These are phyloP conservation scores for Enteromius thamalakanensis DNA, from an alignment of 2,797 vertebrate species.

Conservation along the genomic window DNA sequence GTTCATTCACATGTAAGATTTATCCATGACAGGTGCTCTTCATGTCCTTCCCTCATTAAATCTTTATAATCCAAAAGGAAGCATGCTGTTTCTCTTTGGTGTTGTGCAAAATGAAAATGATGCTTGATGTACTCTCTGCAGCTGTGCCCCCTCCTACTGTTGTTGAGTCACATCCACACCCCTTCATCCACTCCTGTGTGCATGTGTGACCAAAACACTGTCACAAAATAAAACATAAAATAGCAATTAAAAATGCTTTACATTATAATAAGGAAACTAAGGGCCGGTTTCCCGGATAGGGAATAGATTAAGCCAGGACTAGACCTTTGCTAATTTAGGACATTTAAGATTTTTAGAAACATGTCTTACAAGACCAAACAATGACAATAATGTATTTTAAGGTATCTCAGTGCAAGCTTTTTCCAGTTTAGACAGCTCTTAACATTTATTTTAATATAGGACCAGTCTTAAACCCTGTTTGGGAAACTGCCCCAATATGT, in stretches of 20 bases:
- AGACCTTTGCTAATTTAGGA: too few species aligned
- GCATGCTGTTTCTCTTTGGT: slow-evolving; percentile 18
- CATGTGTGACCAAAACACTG: neutral
- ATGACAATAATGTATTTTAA: too few species aligned
- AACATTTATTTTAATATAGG: too few species aligned
- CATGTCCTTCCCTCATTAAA: slow-evolving; percentile 5
- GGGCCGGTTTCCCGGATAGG: too few species aligned
- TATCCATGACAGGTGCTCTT: slow-evolving; percentile 10
- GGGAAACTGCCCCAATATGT: neutral
- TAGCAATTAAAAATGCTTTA: neutral
- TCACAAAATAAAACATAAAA: neutral
- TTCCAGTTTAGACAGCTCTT: too few species aligned
- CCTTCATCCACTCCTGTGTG: slow-evolving; percentile 61
- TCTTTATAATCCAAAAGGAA: neutral
- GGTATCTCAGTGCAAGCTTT: too few species aligned
- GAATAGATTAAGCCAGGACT: too few species aligned
- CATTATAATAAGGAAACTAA: neutral
- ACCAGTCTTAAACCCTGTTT: too few species aligned
- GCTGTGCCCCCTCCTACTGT: slow-evolving; percentile 54
- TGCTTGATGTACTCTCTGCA: slow-evolving; percentile 41
- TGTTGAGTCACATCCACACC: slow-evolving; percentile 67
- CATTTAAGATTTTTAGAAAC: too few species aligned
- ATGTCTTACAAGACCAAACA: too few species aligned
- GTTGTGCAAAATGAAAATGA: slow-evolving; percentile 32
- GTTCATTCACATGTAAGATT: neutral